Evolutionary conservation across 1,140 invertebrate genomes (phyloP).

Genomic region (Drosophila sturtevanti): DNA sequence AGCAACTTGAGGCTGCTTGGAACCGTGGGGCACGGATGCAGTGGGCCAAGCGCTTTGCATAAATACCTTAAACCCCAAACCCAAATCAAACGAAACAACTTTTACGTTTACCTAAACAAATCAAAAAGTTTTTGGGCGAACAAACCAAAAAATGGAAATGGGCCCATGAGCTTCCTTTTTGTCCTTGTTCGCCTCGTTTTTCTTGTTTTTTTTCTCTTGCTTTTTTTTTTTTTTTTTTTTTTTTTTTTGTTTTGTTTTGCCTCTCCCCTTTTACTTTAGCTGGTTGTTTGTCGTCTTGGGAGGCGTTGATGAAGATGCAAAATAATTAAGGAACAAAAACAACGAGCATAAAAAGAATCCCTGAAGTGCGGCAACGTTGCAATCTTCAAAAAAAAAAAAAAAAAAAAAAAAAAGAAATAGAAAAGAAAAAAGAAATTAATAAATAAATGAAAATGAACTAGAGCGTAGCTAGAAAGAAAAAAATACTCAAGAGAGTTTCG

Average conservation of each 20-base stretch:
- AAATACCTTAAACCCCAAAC: slow-evolving; percentile 27
- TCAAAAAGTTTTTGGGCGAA: slow-evolving; percentile 42
- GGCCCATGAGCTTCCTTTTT: neutral
- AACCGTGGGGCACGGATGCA: neutral
- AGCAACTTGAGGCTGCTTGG: too few relatives aligned
- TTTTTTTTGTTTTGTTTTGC: slow-evolving; percentile 10
- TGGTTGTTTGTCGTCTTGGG: slow-evolving; percentile 27
- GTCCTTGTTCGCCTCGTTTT: neutral
- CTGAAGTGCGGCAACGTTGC: slow-evolving; percentile 40
- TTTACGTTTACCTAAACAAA: slow-evolving; percentile 53
- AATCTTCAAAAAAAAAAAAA: neutral
- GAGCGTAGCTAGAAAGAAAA: too few relatives aligned
- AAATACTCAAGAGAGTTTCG: too few relatives aligned
- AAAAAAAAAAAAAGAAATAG: neutral
- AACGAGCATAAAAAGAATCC: neutral
- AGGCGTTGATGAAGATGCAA: slow-evolving; percentile 9
- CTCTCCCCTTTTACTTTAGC: neutral
- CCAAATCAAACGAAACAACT: slow-evolving; percentile 35
- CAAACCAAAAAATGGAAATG: neutral
- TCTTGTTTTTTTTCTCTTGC: slow-evolving; percentile 11
- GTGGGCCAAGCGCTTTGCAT: slow-evolving; percentile 45
- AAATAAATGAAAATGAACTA: too few relatives aligned
- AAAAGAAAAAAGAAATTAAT: too few relatives aligned
- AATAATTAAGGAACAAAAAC: slow-evolving; percentile 3
- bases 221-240: slow-evolving; percentile 14